Conservation (phyloP, 2,797 vertebrate species). For the Pseudochirops corinnae region DNA sequence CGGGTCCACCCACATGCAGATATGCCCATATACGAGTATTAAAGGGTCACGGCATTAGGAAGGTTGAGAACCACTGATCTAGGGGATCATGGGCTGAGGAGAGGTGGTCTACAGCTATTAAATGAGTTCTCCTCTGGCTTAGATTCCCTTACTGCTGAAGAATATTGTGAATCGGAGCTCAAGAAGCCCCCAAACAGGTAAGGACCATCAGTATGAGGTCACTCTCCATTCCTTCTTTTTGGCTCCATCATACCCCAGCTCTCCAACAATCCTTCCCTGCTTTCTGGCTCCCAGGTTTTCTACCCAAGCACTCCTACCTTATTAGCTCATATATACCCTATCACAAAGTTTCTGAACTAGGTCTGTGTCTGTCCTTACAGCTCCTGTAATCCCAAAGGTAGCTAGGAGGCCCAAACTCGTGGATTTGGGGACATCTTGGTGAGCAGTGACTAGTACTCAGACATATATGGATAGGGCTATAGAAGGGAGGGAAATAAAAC, state of each 20-base stretch:
- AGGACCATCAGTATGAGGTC: conserved; percentile 7
- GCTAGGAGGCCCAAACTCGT: not conserved
- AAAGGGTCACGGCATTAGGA: too few species aligned
- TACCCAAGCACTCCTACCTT: conserved; percentile 13
- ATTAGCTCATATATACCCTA: not conserved
- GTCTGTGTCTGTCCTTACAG: not conserved
- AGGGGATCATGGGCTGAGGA: not conserved
- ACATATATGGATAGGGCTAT: not conserved
- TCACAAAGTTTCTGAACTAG: not conserved
- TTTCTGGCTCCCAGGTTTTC: not conserved
- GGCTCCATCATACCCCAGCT: not conserved
- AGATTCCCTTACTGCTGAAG: conserved; percentile 16
- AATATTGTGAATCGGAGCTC: not conserved
- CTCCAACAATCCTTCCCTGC: not conserved
- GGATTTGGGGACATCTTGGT: not conserved
- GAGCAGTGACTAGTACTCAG: not conserved
- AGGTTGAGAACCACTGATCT: not conserved
- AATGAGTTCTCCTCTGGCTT: conserved; percentile 29
- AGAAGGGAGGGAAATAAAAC: not conserved
- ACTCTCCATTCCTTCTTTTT: not conserved
- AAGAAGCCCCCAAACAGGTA: conserved; percentile 45
- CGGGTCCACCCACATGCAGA: too few species aligned
- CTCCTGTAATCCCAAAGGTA: conserved; percentile 47
- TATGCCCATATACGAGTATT: too few species aligned
- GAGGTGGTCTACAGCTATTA: not conserved